Base-by-base conservation (phyloP, 2,888 invertebrate species). In the Chymomyza caudatula region DNA sequence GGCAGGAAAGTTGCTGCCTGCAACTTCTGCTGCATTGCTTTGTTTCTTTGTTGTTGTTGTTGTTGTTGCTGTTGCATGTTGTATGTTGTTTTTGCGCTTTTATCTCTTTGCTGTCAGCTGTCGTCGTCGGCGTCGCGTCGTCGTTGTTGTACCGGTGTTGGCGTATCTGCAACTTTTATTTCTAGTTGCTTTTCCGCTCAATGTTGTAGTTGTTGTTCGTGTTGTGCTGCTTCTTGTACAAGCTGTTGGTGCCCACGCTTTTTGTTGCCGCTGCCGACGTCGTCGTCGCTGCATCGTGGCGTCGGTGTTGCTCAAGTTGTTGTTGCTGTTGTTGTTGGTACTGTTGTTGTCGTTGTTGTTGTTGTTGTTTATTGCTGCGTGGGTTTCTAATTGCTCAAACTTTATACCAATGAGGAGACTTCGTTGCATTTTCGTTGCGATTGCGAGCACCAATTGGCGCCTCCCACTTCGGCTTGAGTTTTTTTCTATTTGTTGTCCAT, bases 341-440 rank as follows among this genome's bases (percentile, higher is more conserved):
- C 54, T 63, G 58, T 49, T 11, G 19, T 52, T 54, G 58, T 47
- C 54, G n/a, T n/a, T 54, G 64, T 73, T 73, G 78, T 69, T 67
- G 73, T 73, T 78, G 86, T 87, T 81, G 79, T 85, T 83, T 87
- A 86, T 87, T 79, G 85, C 76, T 88, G 88, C 89, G 88, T 88
- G 89, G 89, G 88, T 74, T 89, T 88, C 89, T 88, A 88, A 88
- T 89, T 87, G 86, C 88, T 85, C 73, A 78, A 86, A 83, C 76
- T 86, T 69, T 87, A 86, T 84, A 79, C 84, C 84, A 84, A 84
- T 84, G 84, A 82, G 87, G 85, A 73, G 78, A 80, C 85, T 86
- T 78, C 77, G 82, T 81, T 84, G 85, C 87, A 77, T 73, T 86
- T 86, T 79, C 83, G 81, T 70, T 67, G 75, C 75, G 64, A 69